A percentile compares a stretch with the other conserved stretches of the same genome.
These are phyloP conservation scores for Onychostruthus taczanowskii DNA, from an alignment of 2,113 vertebrate species.

Conservation along the genomic window DNA sequence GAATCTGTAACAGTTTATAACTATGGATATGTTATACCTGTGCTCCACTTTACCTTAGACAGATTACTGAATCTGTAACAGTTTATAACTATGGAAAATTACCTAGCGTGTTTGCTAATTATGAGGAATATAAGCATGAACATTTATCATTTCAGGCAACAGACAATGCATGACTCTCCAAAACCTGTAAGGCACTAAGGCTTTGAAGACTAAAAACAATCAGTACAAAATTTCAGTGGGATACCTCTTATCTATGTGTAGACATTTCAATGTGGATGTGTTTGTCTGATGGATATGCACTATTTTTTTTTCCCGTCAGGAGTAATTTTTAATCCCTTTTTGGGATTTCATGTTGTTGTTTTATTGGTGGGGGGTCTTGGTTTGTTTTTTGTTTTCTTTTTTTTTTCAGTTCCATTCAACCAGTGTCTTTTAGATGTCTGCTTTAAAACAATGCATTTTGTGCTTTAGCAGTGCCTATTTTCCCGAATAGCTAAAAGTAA, in stretches of 20 bases:
- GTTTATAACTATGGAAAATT: background rate
- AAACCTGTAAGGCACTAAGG: background rate
- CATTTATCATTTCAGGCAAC: background rate
- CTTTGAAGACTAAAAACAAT: background rate
- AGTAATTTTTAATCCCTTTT: background rate
- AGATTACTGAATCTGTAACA: background rate
- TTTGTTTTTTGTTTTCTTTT: background rate
- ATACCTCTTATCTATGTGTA: background rate
- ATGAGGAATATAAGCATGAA: background rate
- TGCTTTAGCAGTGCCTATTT: background rate
- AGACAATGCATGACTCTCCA: background rate
- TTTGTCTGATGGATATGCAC: fast-evolving
- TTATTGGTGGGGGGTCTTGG: fast-evolving
- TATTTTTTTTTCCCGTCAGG: background rate
- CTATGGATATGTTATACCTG: background rate
- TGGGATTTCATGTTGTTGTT: background rate
- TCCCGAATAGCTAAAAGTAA: background rate
- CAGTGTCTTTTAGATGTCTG: background rate
- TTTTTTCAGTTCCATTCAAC: background rate
- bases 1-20: background rate
- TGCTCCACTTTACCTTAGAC: background rate
- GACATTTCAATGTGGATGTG: background rate
- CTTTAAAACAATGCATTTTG: background rate
- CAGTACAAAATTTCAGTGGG: background rate
- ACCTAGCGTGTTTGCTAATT: background rate